phyloP scores from a whole-genome alignment of 2,888 invertebrate species.

The Drosophila affinis region DNA sequence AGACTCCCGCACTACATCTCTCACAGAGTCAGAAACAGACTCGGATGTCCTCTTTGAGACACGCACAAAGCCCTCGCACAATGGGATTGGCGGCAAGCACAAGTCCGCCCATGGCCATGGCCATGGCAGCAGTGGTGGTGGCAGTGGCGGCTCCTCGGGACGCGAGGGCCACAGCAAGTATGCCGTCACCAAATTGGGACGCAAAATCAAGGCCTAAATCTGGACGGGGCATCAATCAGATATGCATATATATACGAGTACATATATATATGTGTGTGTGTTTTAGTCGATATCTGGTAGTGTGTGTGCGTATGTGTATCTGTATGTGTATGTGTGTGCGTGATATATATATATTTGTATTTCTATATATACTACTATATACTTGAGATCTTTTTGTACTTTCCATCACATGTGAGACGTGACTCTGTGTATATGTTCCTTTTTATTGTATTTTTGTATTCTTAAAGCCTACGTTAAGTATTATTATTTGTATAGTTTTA shows the following conservation, averaged over 20 bases:
- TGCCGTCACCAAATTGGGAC: slow-evolving; percentile 80
- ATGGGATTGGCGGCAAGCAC: slow-evolving; percentile 74
- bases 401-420: slow-evolving; percentile 28
- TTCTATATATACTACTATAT: slow-evolving; percentile 45
- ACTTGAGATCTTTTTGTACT: slow-evolving; percentile 57
- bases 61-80: slow-evolving; percentile 82
- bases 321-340: slow-evolving; percentile 26
- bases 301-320: neutral
- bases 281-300: slow-evolving; percentile 34
- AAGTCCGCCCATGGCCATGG: slow-evolving; percentile 43
- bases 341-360: slow-evolving; percentile 45
- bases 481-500: slow-evolving; percentile 1
- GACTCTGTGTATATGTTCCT: slow-evolving; percentile 37
- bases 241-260: neutral
- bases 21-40: slow-evolving; percentile 92
- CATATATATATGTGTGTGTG: slow-evolving; percentile 41
- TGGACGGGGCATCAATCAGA: slow-evolving; percentile 3
- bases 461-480: slow-evolving; percentile 15
- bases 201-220: slow-evolving; percentile 83
- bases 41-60: slow-evolving; percentile 94
- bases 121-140: slow-evolving; percentile 49
- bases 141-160: slow-evolving; percentile 36
- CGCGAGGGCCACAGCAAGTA: slow-evolving; percentile 73
- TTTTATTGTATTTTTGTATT: slow-evolving; percentile 19
- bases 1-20: slow-evolving; percentile 84